Base-by-base conservation (phyloP, 2,797 vertebrate species). In the Anableps anableps region DNA sequence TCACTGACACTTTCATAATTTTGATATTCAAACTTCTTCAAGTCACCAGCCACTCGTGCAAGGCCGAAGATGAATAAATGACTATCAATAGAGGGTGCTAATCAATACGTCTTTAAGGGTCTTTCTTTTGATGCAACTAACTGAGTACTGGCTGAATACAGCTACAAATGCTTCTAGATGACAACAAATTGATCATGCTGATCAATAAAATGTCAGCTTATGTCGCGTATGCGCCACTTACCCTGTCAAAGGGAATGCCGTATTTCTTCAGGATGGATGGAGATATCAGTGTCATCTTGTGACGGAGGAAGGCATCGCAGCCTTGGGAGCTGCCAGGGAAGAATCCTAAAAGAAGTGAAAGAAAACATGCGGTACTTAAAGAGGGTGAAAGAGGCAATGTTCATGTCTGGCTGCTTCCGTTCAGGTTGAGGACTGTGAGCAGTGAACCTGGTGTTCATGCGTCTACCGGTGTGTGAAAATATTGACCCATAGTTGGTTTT, bases 231-330 rank as follows among this genome's bases (percentile, higher is more conserved):
- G 14, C 19, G 41, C n/a, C n/a, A 95, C 97, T 1, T 90, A 98
- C 97, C 94, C 98, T 95, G 93, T 99, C 97, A 76, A 99, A 99
- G 1, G 98, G 98, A 88, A 99, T 99, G 74, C 98, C 94, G 0
- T 99, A 99, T 83, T 99, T 99, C 96, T 98, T 99, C 89, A 99
- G 92, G 90, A 99, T 99, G 10, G 98, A 99, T 51, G 98, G 98
- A 0, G 98, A 99, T 75, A 99, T 98, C 81, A 99, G 97, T 0
- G 98, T 99, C 98, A 99, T 99, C 96, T 99, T 99, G 95, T 99
- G 98, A 14, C 98, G 96, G 50, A 99, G 97, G 88, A 99, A 99
- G 58, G 98, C 98, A 0, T 99, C 98, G 0, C 98, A 99, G 74
- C 98, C 98, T 95, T 99, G 98, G 76, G 97, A 99, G 89, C 98